Evolutionary conservation across 2,113 vertebrate species (phyloP).

Genomic region (Anolis sagrei): DNA sequence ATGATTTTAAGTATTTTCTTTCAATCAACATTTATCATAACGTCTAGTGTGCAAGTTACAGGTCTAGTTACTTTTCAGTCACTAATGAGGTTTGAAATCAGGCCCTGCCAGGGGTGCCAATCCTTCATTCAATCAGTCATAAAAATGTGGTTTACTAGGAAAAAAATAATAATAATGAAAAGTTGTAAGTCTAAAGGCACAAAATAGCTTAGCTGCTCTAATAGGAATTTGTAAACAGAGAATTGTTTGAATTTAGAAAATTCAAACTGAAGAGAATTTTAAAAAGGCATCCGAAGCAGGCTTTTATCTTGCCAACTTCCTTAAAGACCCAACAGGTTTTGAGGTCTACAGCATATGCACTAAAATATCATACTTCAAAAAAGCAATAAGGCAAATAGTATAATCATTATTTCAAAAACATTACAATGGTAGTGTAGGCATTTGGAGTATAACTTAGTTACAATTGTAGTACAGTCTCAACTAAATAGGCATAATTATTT

Average conservation of each 20-base stretch:
- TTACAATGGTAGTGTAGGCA: slow-evolving; percentile 85
- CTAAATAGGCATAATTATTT: slow-evolving; percentile 76
- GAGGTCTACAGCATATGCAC: slow-evolving; percentile 81
- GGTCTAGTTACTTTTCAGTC: slow-evolving; percentile 55
- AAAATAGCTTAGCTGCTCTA: slow-evolving; percentile 83
- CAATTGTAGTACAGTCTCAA: slow-evolving; percentile 80
- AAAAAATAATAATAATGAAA: slow-evolving; percentile 65
- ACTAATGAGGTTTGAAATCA: slow-evolving; percentile 56
- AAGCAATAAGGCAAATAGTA: slow-evolving; percentile 86
- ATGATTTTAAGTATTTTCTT: slow-evolving; percentile 32
- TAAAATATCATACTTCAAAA: slow-evolving; percentile 76
- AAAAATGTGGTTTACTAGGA: slow-evolving; percentile 73
- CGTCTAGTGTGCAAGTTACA: slow-evolving; percentile 59
- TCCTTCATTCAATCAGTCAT: slow-evolving; percentile 69
- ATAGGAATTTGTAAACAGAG: slow-evolving; percentile 84
- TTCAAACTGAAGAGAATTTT: slow-evolving; percentile 75
- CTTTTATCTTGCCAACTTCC: slow-evolving; percentile 74
- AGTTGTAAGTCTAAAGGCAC: slow-evolving; percentile 82
- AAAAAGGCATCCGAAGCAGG: slow-evolving; percentile 81
- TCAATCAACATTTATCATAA: slow-evolving; percentile 40
- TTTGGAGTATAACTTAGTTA: slow-evolving; percentile 83
- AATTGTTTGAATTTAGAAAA: slow-evolving; percentile 75
- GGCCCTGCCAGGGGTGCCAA: slow-evolving; percentile 57
- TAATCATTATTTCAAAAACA: slow-evolving; percentile 77
- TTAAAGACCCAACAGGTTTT: slow-evolving; percentile 74